A percentile compares a stretch with the other conserved stretches of the same genome.
Evolutionary conservation across 2,888 invertebrate genomes (phyloP).

Genomic region (Lasioglossum malachurum): DNA sequence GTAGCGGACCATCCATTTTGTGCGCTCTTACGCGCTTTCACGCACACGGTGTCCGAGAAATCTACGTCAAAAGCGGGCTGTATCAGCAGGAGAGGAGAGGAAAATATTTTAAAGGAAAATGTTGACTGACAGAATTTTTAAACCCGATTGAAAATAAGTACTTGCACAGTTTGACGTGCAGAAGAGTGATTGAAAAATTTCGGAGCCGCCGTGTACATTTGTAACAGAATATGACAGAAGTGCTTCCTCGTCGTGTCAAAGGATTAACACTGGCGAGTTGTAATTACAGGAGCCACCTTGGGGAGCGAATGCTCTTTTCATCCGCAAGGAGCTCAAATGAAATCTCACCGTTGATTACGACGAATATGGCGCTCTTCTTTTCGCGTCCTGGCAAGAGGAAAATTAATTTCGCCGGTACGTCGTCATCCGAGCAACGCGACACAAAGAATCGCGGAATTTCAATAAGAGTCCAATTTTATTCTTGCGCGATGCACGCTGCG

Average conservation of each 20-base stretch:
- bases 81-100: background rate
- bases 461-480: background rate
- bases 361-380: constrained; percentile 1
- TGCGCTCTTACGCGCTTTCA: background rate
- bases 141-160: background rate
- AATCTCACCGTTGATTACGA: constrained; percentile 11
- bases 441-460: constrained; percentile 8
- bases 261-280: constrained; percentile 13
- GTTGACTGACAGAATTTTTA: background rate
- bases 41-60: background rate
- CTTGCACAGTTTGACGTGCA: background rate
- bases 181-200: background rate
- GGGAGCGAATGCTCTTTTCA: constrained; percentile 8
- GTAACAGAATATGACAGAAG: constrained; percentile 1
- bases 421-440: background rate
- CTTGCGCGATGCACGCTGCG: background rate
- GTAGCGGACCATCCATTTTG: constrained; percentile 24
- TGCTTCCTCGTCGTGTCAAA: background rate
- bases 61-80: background rate
- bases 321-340: constrained; percentile 16
- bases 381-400: background rate
- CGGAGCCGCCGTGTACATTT: background rate
- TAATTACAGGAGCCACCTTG: background rate
- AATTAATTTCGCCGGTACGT: background rate
- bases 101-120: background rate